phyloP scores from a whole-genome alignment of 2,888 invertebrate species.

The Seira sanloemensis region DNA sequence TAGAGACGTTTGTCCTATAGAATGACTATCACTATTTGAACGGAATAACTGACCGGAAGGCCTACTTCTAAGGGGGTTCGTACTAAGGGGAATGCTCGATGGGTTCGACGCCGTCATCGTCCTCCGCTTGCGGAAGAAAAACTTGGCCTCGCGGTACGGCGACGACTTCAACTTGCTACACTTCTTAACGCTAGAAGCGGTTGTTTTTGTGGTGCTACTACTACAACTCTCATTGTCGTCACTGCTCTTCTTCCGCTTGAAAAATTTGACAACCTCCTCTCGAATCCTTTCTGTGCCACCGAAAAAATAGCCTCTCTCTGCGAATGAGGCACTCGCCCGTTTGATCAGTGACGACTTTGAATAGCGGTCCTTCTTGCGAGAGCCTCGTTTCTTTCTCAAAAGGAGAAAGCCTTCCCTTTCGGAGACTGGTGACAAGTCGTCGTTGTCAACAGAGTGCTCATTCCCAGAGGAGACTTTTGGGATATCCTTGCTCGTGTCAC shows the following conservation, averaged over 20 bases:
- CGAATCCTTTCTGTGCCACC: conserved; percentile 61
- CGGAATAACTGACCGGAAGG: conserved; percentile 53
- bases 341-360: conserved; percentile 70
- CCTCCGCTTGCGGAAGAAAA: conserved; percentile 61
- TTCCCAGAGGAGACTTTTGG: conserved; percentile 48
- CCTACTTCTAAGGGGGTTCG: conserved; percentile 16
- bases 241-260: conserved; percentile 64
- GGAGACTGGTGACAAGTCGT: conserved; percentile 59
- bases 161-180: conserved; percentile 50
- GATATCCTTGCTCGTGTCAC: conserved; percentile 59
- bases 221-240: conserved; percentile 52
- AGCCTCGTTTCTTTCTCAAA: conserved; percentile 64
- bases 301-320: conserved; percentile 45
- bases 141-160: conserved; percentile 65
- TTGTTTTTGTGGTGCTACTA: conserved; percentile 44
- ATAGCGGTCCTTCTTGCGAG: conserved; percentile 70
- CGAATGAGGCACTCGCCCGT: conserved; percentile 65
- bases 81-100: not conserved
- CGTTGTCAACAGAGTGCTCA: conserved; percentile 53
- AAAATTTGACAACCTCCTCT: conserved; percentile 69
- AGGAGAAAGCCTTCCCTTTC: conserved; percentile 54
- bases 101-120: conserved; percentile 24
- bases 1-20: conserved; percentile 68
- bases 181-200: conserved; percentile 29
- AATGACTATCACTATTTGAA: conserved; percentile 72